These are phyloP conservation scores for Macaria liturata DNA, from an alignment of 2,888 invertebrate genomes.

Conservation along the genomic window DNA sequence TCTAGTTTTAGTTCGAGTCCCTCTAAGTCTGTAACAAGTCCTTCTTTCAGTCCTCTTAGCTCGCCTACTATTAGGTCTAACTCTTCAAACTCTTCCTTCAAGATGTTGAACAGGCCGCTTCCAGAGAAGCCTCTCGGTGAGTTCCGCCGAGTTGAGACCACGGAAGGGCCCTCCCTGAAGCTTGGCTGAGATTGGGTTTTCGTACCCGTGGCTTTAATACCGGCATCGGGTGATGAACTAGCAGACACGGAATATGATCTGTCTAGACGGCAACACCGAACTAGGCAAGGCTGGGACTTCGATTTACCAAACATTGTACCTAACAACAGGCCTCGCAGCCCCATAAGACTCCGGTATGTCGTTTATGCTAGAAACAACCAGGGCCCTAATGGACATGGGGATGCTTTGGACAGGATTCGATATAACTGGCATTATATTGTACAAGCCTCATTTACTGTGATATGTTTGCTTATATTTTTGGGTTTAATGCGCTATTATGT, in stretches of 20 bases:
- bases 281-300: too few relatives aligned
- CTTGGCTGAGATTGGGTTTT: constrained; percentile 49
- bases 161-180: constrained; percentile 69
- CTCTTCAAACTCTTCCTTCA: constrained; percentile 71
- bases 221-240: neutral
- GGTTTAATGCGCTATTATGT: constrained; percentile 58
- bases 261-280: too few relatives aligned
- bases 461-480: constrained; percentile 63
- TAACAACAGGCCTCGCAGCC: too few relatives aligned
- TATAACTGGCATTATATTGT: too few relatives aligned
- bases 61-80: constrained; percentile 58
- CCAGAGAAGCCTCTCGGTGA: constrained; percentile 82
- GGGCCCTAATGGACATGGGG: too few relatives aligned
- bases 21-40: constrained; percentile 46
- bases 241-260: neutral
- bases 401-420: too few relatives aligned
- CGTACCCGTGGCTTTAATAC: constrained; percentile 31
- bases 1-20: constrained; percentile 41
- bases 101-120: constrained; percentile 87
- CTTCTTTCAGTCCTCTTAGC: constrained; percentile 43
- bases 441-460: constrained; percentile 57
- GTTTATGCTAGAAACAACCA: too few relatives aligned
- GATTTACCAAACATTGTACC: too few relatives aligned
- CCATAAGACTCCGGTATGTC: too few relatives aligned
- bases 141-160: constrained; percentile 47